phyloP scores from a whole-genome alignment of 2,113 vertebrate genomes.

The Oncorhynchus tshawytscha region DNA sequence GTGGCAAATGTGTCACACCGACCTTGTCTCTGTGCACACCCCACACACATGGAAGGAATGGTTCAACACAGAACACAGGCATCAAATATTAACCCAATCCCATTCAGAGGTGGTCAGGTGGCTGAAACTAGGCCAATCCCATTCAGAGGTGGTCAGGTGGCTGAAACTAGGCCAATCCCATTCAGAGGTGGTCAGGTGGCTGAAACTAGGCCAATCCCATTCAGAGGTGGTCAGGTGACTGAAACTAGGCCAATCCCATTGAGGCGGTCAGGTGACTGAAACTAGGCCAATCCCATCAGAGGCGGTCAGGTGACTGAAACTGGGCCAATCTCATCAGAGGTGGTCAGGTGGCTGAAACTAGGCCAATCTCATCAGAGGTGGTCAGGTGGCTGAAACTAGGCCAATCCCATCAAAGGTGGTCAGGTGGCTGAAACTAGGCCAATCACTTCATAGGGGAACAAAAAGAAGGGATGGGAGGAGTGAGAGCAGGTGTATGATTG shows the following conservation, averaged over 20 bases:
- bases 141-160: not conserved
- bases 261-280: not conserved
- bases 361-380: too few species aligned
- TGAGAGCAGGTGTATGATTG: conserved; percentile 58
- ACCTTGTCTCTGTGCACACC: conserved; percentile 86
- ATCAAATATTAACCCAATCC: too few species aligned
- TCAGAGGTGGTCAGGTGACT: too few species aligned
- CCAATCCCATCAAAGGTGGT: not conserved
- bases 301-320: not conserved
- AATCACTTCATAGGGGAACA: conserved; percentile 8
- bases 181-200: too few species aligned
- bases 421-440: not conserved
- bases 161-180: not conserved
- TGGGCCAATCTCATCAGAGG: not conserved
- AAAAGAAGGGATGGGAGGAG: conserved; percentile 11
- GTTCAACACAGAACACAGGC: too few species aligned
- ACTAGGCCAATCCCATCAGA: not conserved
- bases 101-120: not conserved
- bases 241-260: not conserved
- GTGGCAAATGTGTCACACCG: conserved; percentile 98
- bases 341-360: too few species aligned
- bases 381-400: not conserved
- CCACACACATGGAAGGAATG: not conserved
- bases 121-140: not conserved
- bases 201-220: not conserved